Evolutionary conservation across 2,888 invertebrate genomes (phyloP), one percentile per base, ranked within the genome.

Genomic region (Apamea crenata): DNA sequence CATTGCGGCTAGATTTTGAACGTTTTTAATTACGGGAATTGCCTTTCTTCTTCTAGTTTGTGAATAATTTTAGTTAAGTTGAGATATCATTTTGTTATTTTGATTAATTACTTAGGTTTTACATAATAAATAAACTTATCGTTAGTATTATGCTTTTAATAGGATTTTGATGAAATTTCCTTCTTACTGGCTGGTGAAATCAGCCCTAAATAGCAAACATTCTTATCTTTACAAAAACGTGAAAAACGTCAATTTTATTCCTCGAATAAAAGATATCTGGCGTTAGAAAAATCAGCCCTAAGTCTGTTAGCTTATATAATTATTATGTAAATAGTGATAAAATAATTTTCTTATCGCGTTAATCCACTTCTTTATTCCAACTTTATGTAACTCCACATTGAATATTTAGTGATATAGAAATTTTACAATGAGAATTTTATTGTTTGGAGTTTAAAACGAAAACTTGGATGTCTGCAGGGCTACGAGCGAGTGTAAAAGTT

Each of bases 391-490:
- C 16, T 77, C 76, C 59, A 47, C 66, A 53, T 73, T 70, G 74
- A 83, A 73, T 80, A 63, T 80, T 74, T 74, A 79, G 53, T 53
- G 75, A 69, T 75, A 66, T 29, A 69, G 65, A 80, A 76, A 79
- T 84, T 71, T 56, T 36, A 77, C 83, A 82, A 44, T 32, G 61
- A 84, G 81, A 67, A 86, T 82, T 88, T 88, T 85, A 70, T 70
- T 53, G 75, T 86, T 84, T 78, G 68, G 61, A 80, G 81, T 83
- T 80, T 82, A 75, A 80, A 68, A 78, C 25, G 74, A 68, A 81
- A 87, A 84, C 74, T 87, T 87, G n/a, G 18, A 50, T 82, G 75
- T 80, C 82, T 88, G 72, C 66, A 83, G 66, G 79, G 80, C 82
- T 74, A 53, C 32, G 71, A 53, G 74, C 4, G 63, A 78, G 81